Evolutionary conservation across 2,888 invertebrate genomes (phyloP).

Genomic region (Acronicta psi): DNA sequence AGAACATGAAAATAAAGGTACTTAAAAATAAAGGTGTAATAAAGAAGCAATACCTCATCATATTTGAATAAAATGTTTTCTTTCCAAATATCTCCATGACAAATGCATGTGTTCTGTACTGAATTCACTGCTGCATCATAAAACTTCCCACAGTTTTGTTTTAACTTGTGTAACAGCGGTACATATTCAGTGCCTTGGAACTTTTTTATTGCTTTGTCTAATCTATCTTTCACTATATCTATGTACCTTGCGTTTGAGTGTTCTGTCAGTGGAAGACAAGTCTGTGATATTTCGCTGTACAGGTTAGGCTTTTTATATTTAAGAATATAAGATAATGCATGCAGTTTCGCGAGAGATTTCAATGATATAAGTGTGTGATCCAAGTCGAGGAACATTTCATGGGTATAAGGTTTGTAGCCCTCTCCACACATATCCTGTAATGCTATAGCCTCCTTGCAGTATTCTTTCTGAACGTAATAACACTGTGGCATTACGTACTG

Average conservation of each 20-base stretch:
- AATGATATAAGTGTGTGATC: constrained; percentile 73
- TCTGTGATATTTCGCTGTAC: constrained; percentile 64
- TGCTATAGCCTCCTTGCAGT: constrained; percentile 77
- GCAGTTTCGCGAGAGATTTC: constrained; percentile 74
- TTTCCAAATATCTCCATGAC: constrained; percentile 86
- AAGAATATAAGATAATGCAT: constrained; percentile 78
- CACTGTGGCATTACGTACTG: constrained; percentile 70
- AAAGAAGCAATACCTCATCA: constrained; percentile 68
- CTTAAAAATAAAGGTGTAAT: constrained; percentile 23
- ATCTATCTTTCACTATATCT: constrained; percentile 74
- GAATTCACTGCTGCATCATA: constrained; percentile 61
- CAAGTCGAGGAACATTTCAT: constrained; percentile 70
- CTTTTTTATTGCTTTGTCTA: constrained; percentile 72
- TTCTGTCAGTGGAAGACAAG: constrained; percentile 74
- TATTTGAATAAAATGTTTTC: constrained; percentile 83
- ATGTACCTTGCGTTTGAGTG: constrained; percentile 72
- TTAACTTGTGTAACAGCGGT: constrained; percentile 64
- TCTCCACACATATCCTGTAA: constrained; percentile 75
- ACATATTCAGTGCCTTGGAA: constrained; percentile 70
- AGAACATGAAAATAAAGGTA: too few species aligned
- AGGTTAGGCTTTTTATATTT: constrained; percentile 58
- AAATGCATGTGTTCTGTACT: constrained; percentile 70
- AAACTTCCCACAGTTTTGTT: constrained; percentile 63
- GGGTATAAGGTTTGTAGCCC: constrained; percentile 70
- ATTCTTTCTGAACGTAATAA: constrained; percentile 71